These are phyloP conservation scores for Chloropsis cyanopogon DNA, from an alignment of 2,113 vertebrate species.

Conservation along the genomic window DNA sequence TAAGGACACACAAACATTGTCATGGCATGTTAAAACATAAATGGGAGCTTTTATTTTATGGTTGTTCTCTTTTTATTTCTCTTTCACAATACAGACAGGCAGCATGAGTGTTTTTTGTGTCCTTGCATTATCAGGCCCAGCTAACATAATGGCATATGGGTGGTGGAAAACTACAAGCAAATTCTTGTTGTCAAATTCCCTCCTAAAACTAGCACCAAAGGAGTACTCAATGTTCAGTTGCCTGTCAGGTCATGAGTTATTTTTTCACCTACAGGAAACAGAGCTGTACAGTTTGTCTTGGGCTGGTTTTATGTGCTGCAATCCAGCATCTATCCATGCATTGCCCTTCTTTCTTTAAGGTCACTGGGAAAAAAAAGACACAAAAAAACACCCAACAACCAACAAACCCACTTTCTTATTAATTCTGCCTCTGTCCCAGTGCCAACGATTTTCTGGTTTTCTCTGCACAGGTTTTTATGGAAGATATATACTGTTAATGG, in stretches of 20 bases:
- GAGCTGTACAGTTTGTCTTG: conserved; percentile 59
- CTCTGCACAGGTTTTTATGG: neutral
- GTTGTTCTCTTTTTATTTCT: conserved; percentile 65
- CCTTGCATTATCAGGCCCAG: conserved; percentile 29
- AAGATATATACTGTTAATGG: neutral
- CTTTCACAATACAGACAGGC: neutral
- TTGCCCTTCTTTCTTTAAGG: conserved; percentile 50
- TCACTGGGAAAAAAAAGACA: neutral
- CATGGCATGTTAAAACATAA: conserved; percentile 64
- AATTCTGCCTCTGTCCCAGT: neutral
- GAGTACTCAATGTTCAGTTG: conserved; percentile 53
- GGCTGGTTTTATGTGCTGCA: conserved; percentile 49
- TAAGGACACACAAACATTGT: conserved; percentile 64
- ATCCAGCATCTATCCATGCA: conserved; percentile 44
- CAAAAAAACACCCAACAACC: neutral
- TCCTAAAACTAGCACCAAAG: conserved; percentile 69
- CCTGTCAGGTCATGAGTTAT: conserved; percentile 66
- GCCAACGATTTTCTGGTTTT: neutral
- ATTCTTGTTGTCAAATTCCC: conserved; percentile 67
- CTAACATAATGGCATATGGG: conserved; percentile 7
- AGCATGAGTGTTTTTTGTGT: neutral
- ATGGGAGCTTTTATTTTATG: conserved; percentile 63
- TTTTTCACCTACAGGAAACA: conserved; percentile 67
- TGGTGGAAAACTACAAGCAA: conserved; percentile 64
- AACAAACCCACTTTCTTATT: conserved; percentile 9